A percentile compares a stretch with the other conserved stretches of the same genome.
Evolutionary conservation across 2,888 invertebrate genomes (phyloP).

Genomic region (Schrankia costaestrigalis): DNA sequence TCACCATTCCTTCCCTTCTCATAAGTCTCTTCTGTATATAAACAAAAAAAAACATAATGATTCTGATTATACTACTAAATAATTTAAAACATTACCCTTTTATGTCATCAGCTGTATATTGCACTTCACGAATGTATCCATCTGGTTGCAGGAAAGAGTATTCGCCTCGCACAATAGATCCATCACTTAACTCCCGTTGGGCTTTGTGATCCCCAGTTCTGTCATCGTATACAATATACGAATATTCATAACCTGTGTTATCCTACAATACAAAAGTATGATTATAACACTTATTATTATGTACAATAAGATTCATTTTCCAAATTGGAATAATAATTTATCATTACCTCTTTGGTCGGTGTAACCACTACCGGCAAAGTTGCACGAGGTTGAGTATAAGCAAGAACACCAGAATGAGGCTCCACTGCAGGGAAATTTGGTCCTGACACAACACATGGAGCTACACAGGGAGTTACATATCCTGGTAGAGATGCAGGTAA

Average conservation of each 20-base stretch:
- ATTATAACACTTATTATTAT: not conserved
- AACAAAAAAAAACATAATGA: not conserved
- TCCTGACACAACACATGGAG: slow-evolving; percentile 57
- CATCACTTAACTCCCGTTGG: slow-evolving; percentile 76
- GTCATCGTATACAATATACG: slow-evolving; percentile 77
- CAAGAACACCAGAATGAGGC: slow-evolving; percentile 45
- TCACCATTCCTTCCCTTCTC: too few relatives aligned
- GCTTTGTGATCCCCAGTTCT: slow-evolving; percentile 78
- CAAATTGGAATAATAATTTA: too few relatives aligned
- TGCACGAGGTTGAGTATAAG: slow-evolving; percentile 42
- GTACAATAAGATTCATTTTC: not conserved
- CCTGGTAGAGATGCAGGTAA: slow-evolving; percentile 34
- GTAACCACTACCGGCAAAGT: slow-evolving; percentile 50
- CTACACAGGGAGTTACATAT: slow-evolving; percentile 50
- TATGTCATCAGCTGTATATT: slow-evolving; percentile 76
- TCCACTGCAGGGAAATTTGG: slow-evolving; percentile 35
- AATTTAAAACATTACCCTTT: slow-evolving; percentile 53
- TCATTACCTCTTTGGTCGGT: slow-evolving; percentile 47
- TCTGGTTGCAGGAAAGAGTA: slow-evolving; percentile 79
- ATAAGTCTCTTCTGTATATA: too few relatives aligned
- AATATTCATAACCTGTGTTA: slow-evolving; percentile 61
- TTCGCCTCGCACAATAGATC: slow-evolving; percentile 74
- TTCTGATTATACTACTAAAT: not conserved
- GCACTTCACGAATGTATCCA: slow-evolving; percentile 74
- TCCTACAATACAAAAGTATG: slow-evolving; percentile 37